phyloP scores from a whole-genome alignment of 2,797 vertebrate genomes.

The Sebastolobus alascanus region DNA sequence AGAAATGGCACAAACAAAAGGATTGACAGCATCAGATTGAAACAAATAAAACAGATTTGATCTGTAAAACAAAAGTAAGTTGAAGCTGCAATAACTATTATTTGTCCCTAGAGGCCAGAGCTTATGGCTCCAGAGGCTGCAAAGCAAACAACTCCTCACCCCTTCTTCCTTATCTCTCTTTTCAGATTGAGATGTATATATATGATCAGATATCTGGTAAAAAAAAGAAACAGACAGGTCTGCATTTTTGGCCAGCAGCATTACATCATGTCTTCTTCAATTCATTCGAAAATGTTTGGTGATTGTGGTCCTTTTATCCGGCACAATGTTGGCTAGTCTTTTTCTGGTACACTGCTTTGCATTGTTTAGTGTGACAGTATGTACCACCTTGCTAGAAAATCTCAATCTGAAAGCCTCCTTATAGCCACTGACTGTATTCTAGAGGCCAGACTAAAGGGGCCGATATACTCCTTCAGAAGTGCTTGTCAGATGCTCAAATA shows the following conservation, averaged over 20 bases:
- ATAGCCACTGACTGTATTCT: too few species aligned
- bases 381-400: not conserved
- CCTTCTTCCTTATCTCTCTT: not conserved
- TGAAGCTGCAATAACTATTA: slow-evolving; percentile 4
- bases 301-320: not conserved
- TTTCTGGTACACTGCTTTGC: not conserved
- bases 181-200: not conserved
- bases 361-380: slow-evolving; percentile 1
- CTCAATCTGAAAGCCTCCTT: too few species aligned
- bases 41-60: slow-evolving; percentile 19
- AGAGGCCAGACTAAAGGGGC: too few species aligned
- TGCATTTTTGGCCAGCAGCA: not conserved
- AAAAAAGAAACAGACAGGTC: not conserved
- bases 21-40: slow-evolving; percentile 6
- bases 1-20: not conserved
- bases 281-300: not conserved
- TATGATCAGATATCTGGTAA: not conserved
- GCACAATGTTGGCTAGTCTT: not conserved
- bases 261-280: not conserved
- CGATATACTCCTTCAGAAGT: too few species aligned
- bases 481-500: too few species aligned
- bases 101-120: not conserved
- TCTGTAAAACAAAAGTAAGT: slow-evolving; percentile 12
- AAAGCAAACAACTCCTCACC: not conserved
- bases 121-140: not conserved